Percentiles rank a stretch among this genome's conserved stretches.
Evolutionary conservation across 2,113 vertebrate species (phyloP).

Genomic region (Hiodon tergisus): DNA sequence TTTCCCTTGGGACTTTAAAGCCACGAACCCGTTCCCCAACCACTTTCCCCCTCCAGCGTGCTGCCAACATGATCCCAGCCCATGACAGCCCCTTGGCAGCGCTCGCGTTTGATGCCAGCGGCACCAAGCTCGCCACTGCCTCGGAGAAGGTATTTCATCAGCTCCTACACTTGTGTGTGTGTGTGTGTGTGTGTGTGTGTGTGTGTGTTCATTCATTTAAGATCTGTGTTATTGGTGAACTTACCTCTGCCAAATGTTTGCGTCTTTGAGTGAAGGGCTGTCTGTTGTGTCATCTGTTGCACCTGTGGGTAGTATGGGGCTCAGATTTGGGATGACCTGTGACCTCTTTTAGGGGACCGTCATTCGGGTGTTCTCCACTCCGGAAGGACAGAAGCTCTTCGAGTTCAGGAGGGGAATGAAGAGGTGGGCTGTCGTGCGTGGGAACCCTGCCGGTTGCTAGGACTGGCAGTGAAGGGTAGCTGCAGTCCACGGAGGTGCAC

Average conservation of each 20-base stretch:
- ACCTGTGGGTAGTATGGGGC: neutral
- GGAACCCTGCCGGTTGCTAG: no score
- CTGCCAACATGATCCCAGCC: slow-evolving; percentile 98
- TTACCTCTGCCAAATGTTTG: no score
- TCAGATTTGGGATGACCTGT: neutral
- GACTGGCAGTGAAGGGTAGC: no score
- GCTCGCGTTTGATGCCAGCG: slow-evolving; percentile 88
- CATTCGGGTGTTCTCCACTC: slow-evolving; percentile 97
- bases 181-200: no score
- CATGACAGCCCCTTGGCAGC: slow-evolving; percentile 96
- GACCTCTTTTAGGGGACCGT: slow-evolving; percentile 79
- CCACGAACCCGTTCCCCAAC: neutral
- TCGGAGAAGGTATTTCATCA: slow-evolving; percentile 90
- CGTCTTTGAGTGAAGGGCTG: neutral
- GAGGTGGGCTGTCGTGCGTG: slow-evolving; percentile 60
- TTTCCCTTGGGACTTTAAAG: neutral
- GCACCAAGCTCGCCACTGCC: slow-evolving; percentile 91
- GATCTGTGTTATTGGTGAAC: no score
- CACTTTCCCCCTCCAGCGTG: slow-evolving; percentile 68
- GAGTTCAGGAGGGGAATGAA: slow-evolving; percentile 97
- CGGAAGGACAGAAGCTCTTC: slow-evolving; percentile 97
- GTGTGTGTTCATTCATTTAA: no score
- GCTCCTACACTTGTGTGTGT: no score
- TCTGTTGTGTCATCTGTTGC: neutral
- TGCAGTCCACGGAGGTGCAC: no score